Evolutionary conservation across 2,888 invertebrate genomes (phyloP).

Genomic region (Habroteleia sp.): DNA sequence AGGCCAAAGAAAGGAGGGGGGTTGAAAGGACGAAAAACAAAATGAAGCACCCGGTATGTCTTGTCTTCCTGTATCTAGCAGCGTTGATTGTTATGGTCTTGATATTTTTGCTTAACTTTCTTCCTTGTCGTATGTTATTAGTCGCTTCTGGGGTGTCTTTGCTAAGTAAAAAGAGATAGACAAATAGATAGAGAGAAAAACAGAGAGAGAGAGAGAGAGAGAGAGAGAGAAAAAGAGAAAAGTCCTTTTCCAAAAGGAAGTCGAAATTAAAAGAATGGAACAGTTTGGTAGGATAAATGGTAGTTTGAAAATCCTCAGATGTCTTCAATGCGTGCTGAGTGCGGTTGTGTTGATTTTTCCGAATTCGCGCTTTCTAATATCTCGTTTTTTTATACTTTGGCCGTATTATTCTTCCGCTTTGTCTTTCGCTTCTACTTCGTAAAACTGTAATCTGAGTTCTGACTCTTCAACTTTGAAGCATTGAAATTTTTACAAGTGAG

Average conservation of each 20-base stretch:
- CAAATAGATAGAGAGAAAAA: constrained; percentile 65
- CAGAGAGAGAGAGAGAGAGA: constrained; percentile 50
- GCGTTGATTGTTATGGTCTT: constrained; percentile 60
- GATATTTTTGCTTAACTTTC: constrained; percentile 44
- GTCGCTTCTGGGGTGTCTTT: constrained; percentile 70
- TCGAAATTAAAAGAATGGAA: constrained; percentile 67
- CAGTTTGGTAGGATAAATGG: constrained; percentile 76
- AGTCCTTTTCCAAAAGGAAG: constrained; percentile 69
- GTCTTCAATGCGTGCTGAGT: constrained; percentile 95
- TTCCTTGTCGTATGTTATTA: constrained; percentile 22
- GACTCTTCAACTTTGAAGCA: constrained; percentile 76
- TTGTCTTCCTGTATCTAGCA: constrained; percentile 57
- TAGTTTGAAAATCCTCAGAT: constrained; percentile 90
- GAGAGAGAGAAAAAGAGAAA: constrained; percentile 66
- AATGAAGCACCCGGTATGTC: constrained; percentile 42
- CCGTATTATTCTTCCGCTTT: constrained; percentile 62
- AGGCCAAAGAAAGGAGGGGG: constrained; percentile 63
- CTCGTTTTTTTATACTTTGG: constrained; percentile 44
- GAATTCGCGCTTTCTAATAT: constrained; percentile 73
- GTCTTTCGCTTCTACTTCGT: constrained; percentile 55
- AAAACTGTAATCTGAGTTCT: constrained; percentile 55
- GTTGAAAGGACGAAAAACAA: constrained; percentile 49
- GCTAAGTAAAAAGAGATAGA: constrained; percentile 72
- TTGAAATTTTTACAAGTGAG: constrained; percentile 81
- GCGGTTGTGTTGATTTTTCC: constrained; percentile 84